These are phyloP conservation scores for Poeciliopsis gracilis DNA, from an alignment of 2,797 vertebrate genomes.

Conservation along the genomic window DNA sequence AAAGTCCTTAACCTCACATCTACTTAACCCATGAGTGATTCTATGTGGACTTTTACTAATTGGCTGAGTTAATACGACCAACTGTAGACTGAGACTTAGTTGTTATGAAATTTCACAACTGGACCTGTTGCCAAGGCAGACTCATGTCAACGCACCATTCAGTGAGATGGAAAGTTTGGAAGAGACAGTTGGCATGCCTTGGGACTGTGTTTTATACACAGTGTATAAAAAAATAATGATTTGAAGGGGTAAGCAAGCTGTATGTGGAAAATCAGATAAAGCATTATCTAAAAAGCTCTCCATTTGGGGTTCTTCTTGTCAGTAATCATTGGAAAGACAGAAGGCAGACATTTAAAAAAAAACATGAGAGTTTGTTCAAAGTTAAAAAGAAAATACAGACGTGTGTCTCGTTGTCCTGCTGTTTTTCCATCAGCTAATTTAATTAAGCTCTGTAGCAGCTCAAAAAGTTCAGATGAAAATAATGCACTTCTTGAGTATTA, in stretches of 20 bases:
- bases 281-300: background rate
- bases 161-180: background rate
- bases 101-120: background rate
- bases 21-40: background rate
- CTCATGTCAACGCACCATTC: background rate
- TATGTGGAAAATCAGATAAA: background rate
- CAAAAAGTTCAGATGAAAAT: background rate
- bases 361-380: background rate
- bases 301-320: background rate
- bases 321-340: background rate
- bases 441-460: background rate
- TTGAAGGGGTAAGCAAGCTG: background rate
- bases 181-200: background rate
- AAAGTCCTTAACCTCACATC: background rate
- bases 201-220: background rate
- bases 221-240: background rate
- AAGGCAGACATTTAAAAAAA: background rate
- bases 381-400: background rate
- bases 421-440: background rate
- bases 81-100: background rate
- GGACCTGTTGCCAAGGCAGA: background rate
- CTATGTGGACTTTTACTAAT: background rate
- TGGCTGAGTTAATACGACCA: background rate
- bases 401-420: background rate
- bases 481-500: background rate